Base-by-base conservation (phyloP, 2,113 vertebrate species). In the Neolamprologus modestus region DNA sequence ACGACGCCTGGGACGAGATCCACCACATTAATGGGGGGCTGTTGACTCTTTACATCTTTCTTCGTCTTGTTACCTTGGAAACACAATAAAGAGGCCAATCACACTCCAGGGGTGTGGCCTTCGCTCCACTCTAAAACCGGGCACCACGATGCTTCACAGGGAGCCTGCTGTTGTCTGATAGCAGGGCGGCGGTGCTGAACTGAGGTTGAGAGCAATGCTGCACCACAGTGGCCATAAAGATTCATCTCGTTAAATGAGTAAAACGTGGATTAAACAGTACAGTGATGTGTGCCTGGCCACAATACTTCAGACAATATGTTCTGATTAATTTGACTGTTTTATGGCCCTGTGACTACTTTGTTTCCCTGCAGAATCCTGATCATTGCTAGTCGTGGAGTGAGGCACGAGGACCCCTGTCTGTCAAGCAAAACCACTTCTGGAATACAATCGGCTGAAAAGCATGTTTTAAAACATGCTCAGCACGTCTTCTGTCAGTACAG, bases 1-100 rank as follows among this genome's bases (percentile, higher is more conserved):
- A 94, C 97, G 96, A 97, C 97, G 84, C 98, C 98, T 90, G 97
- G 97, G 90, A 95, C 97, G 97, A 99, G 97, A 95, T 98, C 97
- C 92, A 96, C 96, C 96, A 99, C 96, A 93, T 96, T 97, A 96
- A 98, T 90, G 33, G 96, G 97, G 91, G 96, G 95, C 94, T 97
- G 97, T 66, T 97, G 95, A 95, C 96, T 98, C 12, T 91, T 91
- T 93, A 97, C 92, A 92, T 90, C 96, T 97, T 94, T 98, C 98
- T 96, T 93, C 94, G 97, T 97, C 92, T 97, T 97, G 96, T 99
- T 96, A 97, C 98, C 99, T 97, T 99, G 92, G 94, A 96, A 92
- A 97, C 88, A 96, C 90, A 96, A 96, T 90, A 96, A 91, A 96
- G 85, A 91, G 86, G 92, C 92, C 95, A 82, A 91, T 96, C 95